Base-by-base conservation (phyloP, 1,140 invertebrate species). In the Caenorhabditis remanei region DNA sequence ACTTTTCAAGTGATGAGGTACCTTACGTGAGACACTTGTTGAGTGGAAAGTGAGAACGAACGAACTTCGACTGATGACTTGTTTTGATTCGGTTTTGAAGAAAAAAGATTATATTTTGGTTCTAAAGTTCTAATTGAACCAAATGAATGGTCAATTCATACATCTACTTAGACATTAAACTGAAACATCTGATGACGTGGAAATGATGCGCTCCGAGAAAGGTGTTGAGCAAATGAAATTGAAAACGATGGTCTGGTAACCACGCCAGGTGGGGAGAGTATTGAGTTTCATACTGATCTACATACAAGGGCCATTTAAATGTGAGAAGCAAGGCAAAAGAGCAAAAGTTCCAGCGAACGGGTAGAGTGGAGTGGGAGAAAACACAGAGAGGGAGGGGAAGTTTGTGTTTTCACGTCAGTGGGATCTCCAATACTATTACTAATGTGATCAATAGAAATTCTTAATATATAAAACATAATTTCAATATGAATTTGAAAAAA, bases 221-320 rank as follows among this genome's bases (percentile, higher is more conserved):
- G 65, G 65, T 19, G 16, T 46, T 71, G 65, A 53, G 46, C 71
- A 79, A 79, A 79, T 79, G 71, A 79, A 79, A 79, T 79, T 50
- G 43, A 79, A 79, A 79, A 79, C 71, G 43, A 40, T 53, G 71
- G 71, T 79, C 71, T 53, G 46, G 46, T 79, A 32, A 79, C 71
- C 13, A 13, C 71, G 71, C 71, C 71, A 79, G 71, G 71, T 79
- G 46, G 7, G 43, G 43, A 79, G 24, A 40, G 71, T 79, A 46
- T 79, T 79, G 21, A 24, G 46, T 79, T 79, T 79, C 71, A 79
- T 24, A 32, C 71, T 79, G 71, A 79, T 79, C 71, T 53, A 79
- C 71, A 53, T 79, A 53, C 53, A 50, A 53, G 71, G 71, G 13
- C 46, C 46, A 50, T 79, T 48, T 79, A 21, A 50, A 79, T 79